A percentile compares a stretch with the other conserved stretches of the same genome.
phyloP scores from a whole-genome alignment of 2,797 vertebrate genomes.

The Avahi laniger region DNA sequence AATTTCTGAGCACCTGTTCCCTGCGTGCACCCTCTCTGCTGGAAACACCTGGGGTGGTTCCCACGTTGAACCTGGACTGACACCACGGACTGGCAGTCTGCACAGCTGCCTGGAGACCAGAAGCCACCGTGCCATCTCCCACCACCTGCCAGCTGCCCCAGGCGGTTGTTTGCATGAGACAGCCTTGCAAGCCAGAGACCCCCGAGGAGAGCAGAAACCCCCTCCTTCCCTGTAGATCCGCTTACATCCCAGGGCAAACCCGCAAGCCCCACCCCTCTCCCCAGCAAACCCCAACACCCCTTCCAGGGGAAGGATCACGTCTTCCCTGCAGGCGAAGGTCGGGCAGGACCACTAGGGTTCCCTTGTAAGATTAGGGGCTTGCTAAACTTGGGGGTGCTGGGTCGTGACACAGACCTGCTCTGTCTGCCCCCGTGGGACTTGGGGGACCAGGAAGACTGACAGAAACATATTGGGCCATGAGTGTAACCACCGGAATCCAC shows the following conservation, averaged over 20 bases:
- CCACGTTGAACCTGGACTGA: background rate
- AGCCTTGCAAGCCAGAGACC: background rate
- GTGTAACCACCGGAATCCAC: too few relatives aligned
- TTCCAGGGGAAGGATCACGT: background rate
- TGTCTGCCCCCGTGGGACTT: background rate
- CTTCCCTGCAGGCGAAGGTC: too few relatives aligned
- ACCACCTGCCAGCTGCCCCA: background rate
- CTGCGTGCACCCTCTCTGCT: background rate
- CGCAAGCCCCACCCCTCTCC: fast-evolving
- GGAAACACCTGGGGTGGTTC: background rate
- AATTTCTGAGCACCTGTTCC: background rate
- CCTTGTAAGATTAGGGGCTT: background rate
- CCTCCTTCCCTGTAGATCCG: background rate
- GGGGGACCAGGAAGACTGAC: too few relatives aligned
- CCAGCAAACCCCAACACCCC: too few relatives aligned
- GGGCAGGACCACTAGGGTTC: background rate
- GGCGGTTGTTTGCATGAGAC: background rate
- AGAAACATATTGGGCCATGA: background rate
- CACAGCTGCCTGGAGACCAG: background rate
- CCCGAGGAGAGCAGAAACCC: background rate
- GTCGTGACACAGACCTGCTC: background rate
- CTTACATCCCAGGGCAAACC: background rate
- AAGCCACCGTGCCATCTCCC: fast-evolving
- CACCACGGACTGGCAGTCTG: fast-evolving
- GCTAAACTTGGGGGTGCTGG: background rate